Evolutionary conservation across 2,797 vertebrate species (phyloP).

Genomic region (Erpetoichthys calabaricus): DNA sequence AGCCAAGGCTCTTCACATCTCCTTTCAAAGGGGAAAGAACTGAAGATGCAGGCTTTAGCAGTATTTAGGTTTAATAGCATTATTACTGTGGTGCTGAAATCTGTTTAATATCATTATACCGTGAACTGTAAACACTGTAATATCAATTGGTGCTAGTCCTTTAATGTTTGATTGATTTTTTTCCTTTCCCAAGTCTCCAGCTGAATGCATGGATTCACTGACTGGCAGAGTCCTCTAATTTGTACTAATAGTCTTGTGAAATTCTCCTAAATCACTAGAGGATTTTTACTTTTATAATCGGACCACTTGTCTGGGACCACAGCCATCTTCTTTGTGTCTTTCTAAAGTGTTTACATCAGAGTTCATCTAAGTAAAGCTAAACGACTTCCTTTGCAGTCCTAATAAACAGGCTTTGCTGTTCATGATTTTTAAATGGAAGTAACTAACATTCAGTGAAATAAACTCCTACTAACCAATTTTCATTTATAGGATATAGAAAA

Average conservation of each 20-base stretch:
- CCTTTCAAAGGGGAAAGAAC: constrained; percentile 45
- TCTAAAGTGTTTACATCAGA: background rate
- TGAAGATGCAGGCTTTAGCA: constrained; percentile 39
- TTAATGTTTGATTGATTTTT: constrained; percentile 30
- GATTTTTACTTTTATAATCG: constrained; percentile 25
- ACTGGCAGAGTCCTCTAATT: constrained; percentile 55
- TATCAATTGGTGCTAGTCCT: constrained; percentile 35
- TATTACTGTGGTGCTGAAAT: constrained; percentile 46
- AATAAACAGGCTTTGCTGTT: background rate
- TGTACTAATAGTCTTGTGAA: constrained; percentile 42
- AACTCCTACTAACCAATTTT: too few species aligned
- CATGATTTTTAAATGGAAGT: background rate
- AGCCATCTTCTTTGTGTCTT: background rate
- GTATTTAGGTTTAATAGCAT: constrained; percentile 51
- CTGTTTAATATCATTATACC: constrained; percentile 17
- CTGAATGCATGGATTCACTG: constrained; percentile 39
- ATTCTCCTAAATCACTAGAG: constrained; percentile 38
- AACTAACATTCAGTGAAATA: too few species aligned
- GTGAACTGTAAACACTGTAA: constrained; percentile 42
- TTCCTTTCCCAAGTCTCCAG: constrained; percentile 1
- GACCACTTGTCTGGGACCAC: constrained; percentile 11
- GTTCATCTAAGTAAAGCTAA: background rate
- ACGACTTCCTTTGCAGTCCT: background rate
- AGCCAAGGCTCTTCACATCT: constrained; percentile 34
- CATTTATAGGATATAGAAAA: too few species aligned